Conservation (phyloP, 2,113 vertebrate genomes). For the Hystrix brachyura region DNA sequence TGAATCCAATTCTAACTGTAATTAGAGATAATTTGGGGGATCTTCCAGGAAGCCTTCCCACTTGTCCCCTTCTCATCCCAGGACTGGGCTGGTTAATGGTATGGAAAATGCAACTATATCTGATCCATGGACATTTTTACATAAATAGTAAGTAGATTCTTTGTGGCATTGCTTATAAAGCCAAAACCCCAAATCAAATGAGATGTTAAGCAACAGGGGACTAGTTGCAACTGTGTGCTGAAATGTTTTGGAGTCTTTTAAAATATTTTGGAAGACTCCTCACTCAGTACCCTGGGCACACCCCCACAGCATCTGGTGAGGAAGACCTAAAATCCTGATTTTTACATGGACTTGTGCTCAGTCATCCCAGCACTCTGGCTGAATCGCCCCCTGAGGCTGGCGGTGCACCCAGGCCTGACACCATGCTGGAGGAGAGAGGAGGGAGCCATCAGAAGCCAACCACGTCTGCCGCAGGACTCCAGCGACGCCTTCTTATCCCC, state of each 20-base stretch:
- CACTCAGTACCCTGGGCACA: not conserved
- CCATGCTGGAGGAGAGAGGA: not conserved
- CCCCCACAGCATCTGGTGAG: not conserved
- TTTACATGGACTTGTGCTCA: not conserved
- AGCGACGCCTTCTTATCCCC: not conserved
- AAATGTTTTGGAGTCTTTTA: not conserved
- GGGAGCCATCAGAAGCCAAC: not conserved
- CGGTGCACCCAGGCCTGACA: fast-evolving
- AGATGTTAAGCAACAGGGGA: not conserved
- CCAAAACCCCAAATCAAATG: not conserved
- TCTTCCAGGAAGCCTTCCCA: slow-evolving; percentile 6
- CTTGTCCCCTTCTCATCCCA: slow-evolving; percentile 19
- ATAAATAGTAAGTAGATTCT: slow-evolving; percentile 21
- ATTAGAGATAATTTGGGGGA: slow-evolving; percentile 4
- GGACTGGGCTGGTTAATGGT: slow-evolving; percentile 4
- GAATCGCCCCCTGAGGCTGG: fast-evolving
- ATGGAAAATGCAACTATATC: slow-evolving; percentile 57
- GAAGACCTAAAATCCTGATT: not conserved
- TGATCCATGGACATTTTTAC: slow-evolving; percentile 56
- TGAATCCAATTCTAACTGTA: not conserved
- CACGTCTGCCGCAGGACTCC: not conserved
- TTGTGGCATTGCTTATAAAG: slow-evolving; percentile 8
- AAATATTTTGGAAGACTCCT: not conserved
- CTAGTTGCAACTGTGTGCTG: not conserved
- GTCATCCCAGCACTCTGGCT: not conserved